These are phyloP conservation scores for Deroptyus accipitrinus DNA, from an alignment of 2,113 vertebrate species.

Conservation along the genomic window DNA sequence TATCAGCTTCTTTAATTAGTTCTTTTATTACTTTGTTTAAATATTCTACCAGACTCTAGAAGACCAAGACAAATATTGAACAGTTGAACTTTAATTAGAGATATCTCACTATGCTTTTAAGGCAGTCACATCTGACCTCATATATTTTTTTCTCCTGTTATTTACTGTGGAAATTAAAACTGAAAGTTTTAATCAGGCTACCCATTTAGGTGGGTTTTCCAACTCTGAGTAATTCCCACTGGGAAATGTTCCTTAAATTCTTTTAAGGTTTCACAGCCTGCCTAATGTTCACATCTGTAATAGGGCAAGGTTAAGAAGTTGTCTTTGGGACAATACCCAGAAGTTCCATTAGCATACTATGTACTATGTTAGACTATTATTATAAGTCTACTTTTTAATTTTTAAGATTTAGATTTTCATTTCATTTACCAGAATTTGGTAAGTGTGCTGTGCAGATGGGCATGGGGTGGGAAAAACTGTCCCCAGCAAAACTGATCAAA, in stretches of 20 bases:
- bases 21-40: background rate
- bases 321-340: background rate
- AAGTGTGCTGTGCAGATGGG: background rate
- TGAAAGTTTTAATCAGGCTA: background rate
- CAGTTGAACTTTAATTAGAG: background rate
- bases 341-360: background rate
- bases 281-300: background rate
- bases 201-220: background rate
- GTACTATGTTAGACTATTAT: background rate
- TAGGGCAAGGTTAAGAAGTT: background rate
- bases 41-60: background rate
- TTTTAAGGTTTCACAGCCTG: background rate
- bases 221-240: background rate
- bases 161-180: background rate
- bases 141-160: background rate
- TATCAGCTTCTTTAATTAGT: background rate
- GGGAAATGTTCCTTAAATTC: background rate
- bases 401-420: background rate
- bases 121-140: background rate
- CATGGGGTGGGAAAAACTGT: background rate
- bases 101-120: background rate
- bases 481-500: background rate
- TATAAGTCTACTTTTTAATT: background rate
- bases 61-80: background rate
- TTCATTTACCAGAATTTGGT: background rate